These are phyloP conservation scores for Phylloscopus trochilus DNA, from an alignment of 2,113 vertebrate species.

Conservation along the genomic window DNA sequence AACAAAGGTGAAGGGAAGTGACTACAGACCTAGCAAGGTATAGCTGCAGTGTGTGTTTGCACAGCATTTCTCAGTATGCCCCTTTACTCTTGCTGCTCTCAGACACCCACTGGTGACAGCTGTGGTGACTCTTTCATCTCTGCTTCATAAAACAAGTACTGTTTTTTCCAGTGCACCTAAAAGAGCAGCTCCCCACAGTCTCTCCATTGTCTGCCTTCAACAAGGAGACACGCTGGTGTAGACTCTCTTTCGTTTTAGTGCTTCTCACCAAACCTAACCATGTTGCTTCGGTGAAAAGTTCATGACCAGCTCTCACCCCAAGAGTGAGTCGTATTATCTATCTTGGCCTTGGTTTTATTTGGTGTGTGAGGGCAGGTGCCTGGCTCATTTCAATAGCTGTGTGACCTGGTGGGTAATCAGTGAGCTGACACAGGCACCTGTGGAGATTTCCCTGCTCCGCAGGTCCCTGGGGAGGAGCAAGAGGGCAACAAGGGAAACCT, in stretches of 20 bases:
- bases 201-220: not conserved
- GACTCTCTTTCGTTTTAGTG: slow-evolving; percentile 50
- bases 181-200: not conserved
- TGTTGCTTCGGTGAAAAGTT: not conserved
- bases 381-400: not conserved
- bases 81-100: not conserved
- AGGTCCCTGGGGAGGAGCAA: not conserved
- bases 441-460: not conserved
- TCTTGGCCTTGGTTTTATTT: slow-evolving; percentile 6
- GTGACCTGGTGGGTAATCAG: not conserved
- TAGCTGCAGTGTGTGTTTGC: not conserved
- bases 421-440: accelerated
- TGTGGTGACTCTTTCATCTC: not conserved
- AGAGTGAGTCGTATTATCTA: not conserved
- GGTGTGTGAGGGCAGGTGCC: not conserved
- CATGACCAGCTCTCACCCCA: not conserved
- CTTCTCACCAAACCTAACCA: not conserved
- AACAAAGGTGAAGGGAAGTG: not conserved
- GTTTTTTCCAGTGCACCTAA: not conserved
- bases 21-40: not conserved
- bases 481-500: not conserved
- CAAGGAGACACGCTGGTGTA: not conserved
- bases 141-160: not conserved
- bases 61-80: not conserved
- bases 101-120: not conserved